A percentile compares a stretch with the other conserved stretches of the same genome.
Conservation (phyloP, 2,888 invertebrate genomes). For the Protonemura montana region DNA sequence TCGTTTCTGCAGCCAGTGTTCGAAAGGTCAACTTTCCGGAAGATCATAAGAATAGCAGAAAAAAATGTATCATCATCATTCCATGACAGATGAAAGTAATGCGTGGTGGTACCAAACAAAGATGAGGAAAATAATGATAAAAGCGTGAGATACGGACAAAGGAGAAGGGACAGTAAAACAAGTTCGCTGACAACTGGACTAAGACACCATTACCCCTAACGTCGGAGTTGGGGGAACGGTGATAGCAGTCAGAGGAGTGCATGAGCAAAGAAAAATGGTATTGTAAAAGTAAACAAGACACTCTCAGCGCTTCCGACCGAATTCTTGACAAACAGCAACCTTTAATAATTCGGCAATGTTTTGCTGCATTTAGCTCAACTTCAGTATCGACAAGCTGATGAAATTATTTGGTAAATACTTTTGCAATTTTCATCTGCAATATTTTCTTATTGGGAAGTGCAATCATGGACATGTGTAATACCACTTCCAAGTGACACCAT, state of each 20-base stretch:
- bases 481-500: not conserved
- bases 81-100: conserved; percentile 24
- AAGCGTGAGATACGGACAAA: not conserved
- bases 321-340: not conserved
- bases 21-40: conserved; percentile 4
- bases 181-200: not conserved
- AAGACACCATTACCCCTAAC: not conserved
- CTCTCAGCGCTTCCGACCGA: not conserved
- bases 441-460: no score
- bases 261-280: not conserved
- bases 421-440: no score
- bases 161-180: not conserved
- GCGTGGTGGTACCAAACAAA: conserved; percentile 19
- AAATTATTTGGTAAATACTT: no score
- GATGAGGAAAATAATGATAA: conserved; percentile 7
- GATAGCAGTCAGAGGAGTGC: not conserved
- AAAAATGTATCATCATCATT: conserved; percentile 22
- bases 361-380: not conserved
- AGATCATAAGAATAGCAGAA: not conserved
- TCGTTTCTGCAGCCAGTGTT: not conserved
- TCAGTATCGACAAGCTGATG: no score
- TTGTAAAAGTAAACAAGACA: not conserved
- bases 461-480: no score
- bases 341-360: not conserved
- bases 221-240: not conserved